Evolutionary conservation across 2,888 invertebrate genomes (phyloP).

Genomic region (Galerucella calmariensis): DNA sequence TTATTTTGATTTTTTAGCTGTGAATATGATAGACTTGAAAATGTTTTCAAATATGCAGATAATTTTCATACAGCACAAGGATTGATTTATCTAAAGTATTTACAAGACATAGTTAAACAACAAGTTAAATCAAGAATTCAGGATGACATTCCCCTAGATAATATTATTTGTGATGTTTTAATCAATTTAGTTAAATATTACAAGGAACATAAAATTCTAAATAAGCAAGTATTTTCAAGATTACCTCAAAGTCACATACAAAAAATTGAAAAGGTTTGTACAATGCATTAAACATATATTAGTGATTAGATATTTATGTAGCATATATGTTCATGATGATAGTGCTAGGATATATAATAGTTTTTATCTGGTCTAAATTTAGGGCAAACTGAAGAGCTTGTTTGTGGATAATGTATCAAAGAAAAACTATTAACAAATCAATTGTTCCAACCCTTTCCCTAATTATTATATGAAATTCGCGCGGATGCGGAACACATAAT

Average conservation of each 20-base stretch:
- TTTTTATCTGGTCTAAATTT: too few species aligned
- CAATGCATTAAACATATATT: too few species aligned
- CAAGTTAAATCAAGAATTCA: conserved; percentile 43
- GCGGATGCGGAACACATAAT: too few species aligned
- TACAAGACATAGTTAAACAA: conserved; percentile 45
- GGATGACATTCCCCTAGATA: conserved; percentile 49
- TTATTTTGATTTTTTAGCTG: conserved; percentile 44
- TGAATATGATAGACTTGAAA: conserved; percentile 49
- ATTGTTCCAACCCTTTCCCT: too few species aligned
- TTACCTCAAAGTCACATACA: conserved; percentile 45
- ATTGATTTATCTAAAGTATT: conserved; percentile 49
- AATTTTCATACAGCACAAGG: conserved; percentile 44
- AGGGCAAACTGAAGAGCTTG: too few species aligned
- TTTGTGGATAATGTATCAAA: too few species aligned
- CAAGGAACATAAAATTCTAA: conserved; percentile 42
- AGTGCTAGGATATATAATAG: too few species aligned
- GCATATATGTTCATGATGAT: too few species aligned
- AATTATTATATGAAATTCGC: too few species aligned
- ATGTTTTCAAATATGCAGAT: conserved; percentile 48
- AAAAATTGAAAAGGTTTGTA: conserved; percentile 44
- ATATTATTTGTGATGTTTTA: conserved; percentile 42
- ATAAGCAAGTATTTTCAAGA: conserved; percentile 46
- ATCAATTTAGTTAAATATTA: conserved; percentile 46
- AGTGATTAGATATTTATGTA: too few species aligned
- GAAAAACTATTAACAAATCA: too few species aligned